phyloP scores from a whole-genome alignment of 2,797 vertebrate species.

The Channallabes apus region DNA sequence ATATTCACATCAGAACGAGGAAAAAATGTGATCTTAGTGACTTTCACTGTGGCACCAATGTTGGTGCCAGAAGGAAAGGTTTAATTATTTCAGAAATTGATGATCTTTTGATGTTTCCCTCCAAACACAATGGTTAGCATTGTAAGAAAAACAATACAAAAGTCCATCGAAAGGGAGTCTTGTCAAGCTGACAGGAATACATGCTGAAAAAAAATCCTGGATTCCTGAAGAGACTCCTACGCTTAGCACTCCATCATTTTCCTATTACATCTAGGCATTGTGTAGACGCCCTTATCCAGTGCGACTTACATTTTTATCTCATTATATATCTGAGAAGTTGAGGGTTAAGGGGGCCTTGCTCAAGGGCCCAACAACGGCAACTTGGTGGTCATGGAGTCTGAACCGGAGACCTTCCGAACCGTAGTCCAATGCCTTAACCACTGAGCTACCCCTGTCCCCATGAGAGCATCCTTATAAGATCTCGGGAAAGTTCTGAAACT shows the following conservation, averaged over 20 bases:
- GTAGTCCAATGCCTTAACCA: no score
- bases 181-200: no score
- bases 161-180: background rate
- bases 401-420: no score
- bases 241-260: background rate
- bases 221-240: background rate
- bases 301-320: no score
- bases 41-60: background rate
- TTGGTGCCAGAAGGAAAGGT: background rate
- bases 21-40: background rate
- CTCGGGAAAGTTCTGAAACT: background rate
- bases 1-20: background rate
- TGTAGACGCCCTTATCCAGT: no score
- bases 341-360: no score
- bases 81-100: background rate
- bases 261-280: background rate
- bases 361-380: no score
- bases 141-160: background rate
- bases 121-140: background rate
- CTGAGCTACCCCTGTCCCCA: no score
- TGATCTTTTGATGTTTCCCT: background rate
- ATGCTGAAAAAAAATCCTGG: no score
- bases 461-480: no score
- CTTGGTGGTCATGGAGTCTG: no score
- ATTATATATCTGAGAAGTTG: no score